phyloP scores from a whole-genome alignment of 2,888 invertebrate species.

The Hetaerina titia region DNA sequence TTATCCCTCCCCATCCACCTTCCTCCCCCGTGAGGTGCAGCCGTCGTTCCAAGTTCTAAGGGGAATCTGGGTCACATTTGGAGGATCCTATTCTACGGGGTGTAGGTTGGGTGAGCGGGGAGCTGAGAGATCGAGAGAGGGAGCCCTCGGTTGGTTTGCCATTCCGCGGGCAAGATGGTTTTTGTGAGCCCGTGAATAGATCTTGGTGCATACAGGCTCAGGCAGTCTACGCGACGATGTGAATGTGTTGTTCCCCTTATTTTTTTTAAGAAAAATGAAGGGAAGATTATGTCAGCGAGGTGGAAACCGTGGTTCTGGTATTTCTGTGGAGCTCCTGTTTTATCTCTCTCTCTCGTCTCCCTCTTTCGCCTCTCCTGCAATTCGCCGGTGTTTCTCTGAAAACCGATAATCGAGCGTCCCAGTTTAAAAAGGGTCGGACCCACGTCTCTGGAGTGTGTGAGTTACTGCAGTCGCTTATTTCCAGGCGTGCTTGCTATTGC shows the following conservation, averaged over 20 bases:
- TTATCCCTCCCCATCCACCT: not conserved
- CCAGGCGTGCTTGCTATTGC: not conserved
- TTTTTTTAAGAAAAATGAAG: not conserved
- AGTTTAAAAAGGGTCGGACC: not conserved
- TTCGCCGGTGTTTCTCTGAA: constrained; percentile 1
- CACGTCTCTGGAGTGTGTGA: not conserved
- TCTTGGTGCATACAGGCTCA: not conserved
- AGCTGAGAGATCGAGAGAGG: not conserved
- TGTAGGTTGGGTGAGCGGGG: constrained; percentile 14
- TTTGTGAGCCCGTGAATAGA: not conserved
- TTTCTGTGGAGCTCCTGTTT: not conserved
- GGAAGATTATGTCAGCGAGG: not conserved
- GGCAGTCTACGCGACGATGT: too few species aligned
- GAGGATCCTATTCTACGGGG: constrained; percentile 56
- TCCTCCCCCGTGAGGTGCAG: constrained; percentile 25
- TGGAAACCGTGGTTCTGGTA: not conserved
- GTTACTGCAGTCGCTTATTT: not conserved
- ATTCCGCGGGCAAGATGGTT: not conserved
- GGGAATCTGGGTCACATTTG: constrained; percentile 62
- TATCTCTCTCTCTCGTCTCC: not conserved
- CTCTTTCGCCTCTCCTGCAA: not conserved
- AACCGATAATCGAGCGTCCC: constrained; percentile 4
- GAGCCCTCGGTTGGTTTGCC: not conserved
- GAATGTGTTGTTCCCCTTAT: not conserved
- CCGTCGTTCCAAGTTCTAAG: constrained; percentile 43